Evolutionary conservation across 2,113 vertebrate genomes (phyloP), one percentile per base, ranked within the genome.

Genomic region (Mesoclemmys tuberculata): DNA sequence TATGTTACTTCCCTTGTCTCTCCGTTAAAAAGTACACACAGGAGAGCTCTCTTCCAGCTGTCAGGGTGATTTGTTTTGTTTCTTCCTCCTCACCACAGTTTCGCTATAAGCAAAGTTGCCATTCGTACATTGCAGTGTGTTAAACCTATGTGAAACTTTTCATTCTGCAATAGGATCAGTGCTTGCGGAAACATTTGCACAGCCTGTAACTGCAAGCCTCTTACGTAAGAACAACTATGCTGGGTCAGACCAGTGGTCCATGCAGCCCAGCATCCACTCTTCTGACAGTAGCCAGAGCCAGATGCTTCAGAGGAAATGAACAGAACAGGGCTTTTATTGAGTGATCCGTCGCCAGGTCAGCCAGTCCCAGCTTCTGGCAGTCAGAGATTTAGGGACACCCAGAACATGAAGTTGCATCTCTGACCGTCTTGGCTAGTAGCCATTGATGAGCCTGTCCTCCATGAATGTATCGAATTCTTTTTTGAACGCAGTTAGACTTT

Each of bases 81-180:
- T 44, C 27, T 85, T 21, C 2, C 12, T 92, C 84, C 83, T 80
- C 49, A 10, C 54, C 16, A 29, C 38, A 80, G 84, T 22, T 26
- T 68, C 74, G 88, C 86, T 68, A 41, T 84, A 31, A 9, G 38
- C 74, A 88, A 86, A 49, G 1, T n/a, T 88, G 21, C 85, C 74
- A 55, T 11, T 26, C 1, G 1, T 41, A 4, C 35, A 38, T 49
- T 90, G 74, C 35, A 0, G 35, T 44, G 26, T 71, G 10, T 14
- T 29, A 49, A 84, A 5, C 61, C 64, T 0, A 8, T 31, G 48
- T 2, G 19, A 84, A 58, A 2, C 46, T 46, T 52, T 18, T 0
- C 13, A 2, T 14, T 6, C 55, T 0, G 0, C 13, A 8, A 16
- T 22, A 46, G 52, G 74, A 6, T 49, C 1, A 1, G 22, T 4